A percentile compares a stretch with the other conserved stretches of the same genome.
Conservation (phyloP, 1,140 invertebrate species). For the Nasonia vitripennis region DNA sequence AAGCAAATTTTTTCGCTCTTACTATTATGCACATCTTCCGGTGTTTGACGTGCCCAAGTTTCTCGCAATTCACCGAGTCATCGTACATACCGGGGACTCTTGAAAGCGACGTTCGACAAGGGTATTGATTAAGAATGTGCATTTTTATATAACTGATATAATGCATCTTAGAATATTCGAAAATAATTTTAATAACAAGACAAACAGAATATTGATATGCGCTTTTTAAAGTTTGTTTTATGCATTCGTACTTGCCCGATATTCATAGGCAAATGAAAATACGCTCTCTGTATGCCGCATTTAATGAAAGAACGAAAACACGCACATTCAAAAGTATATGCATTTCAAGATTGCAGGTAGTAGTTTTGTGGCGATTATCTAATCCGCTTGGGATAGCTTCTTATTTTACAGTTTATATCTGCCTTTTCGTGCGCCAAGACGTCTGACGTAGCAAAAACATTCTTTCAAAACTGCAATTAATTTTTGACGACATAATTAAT, state of each 20-base stretch:
- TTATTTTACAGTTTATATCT: constrained; percentile 5
- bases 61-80: not conserved
- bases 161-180: too few species aligned
- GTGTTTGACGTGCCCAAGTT: not conserved
- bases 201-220: too few species aligned
- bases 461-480: too few species aligned
- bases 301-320: too few species aligned
- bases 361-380: constrained; percentile 5
- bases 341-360: too few species aligned
- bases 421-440: not conserved
- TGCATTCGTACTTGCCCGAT: too few species aligned
- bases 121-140: not conserved
- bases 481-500: too few species aligned
- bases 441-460: too few species aligned
- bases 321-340: too few species aligned
- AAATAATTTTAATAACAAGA: not conserved
- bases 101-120: not conserved
- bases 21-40: constrained; percentile 9
- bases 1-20: not conserved
- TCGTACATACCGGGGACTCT: not conserved
- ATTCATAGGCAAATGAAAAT: too few species aligned
- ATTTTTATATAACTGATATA: not conserved
- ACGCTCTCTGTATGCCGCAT: too few species aligned
- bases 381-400: not conserved
- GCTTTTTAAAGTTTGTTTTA: too few species aligned